Evolutionary conservation across 2,797 vertebrate species (phyloP).

Genomic region (Dendrocincla tyrannina): DNA sequence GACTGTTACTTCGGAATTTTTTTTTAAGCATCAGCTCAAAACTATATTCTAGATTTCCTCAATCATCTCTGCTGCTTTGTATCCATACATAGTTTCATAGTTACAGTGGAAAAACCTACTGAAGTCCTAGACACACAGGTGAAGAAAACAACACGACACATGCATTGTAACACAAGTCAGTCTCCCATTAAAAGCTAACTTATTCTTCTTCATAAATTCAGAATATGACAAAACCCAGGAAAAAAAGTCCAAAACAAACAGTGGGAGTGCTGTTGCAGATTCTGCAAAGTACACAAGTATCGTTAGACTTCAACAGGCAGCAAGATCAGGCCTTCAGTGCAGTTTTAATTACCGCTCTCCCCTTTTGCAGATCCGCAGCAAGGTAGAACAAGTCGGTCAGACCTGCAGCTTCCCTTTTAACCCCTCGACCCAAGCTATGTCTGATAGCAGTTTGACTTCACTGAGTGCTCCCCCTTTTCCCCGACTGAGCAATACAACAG

Average conservation of each 20-base stretch:
- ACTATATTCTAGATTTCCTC: neutral
- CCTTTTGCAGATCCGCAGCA: neutral
- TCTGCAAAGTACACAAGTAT: neutral
- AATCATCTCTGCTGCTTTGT: neutral
- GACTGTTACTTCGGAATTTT: neutral
- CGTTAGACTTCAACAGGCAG: neutral
- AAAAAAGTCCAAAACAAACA: neutral
- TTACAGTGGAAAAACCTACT: neutral
- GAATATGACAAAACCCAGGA: neutral
- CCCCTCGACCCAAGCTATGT: neutral
- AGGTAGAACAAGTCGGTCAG: neutral
- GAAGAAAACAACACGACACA: neutral
- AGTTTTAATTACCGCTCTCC: neutral
- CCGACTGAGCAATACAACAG: neutral
- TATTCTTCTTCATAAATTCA: neutral
- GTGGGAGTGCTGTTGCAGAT: neutral
- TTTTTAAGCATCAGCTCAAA: neutral
- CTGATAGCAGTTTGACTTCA: neutral
- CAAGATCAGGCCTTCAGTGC: neutral
- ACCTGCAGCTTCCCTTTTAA: neutral
- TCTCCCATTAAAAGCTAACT: neutral
- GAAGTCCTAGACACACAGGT: neutral
- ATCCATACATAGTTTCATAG: neutral
- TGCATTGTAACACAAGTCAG: accelerated
- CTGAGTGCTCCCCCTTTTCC: neutral